Percentiles rank a stretch among this genome's conserved stretches.
These are phyloP conservation scores for Geophilus truncorum DNA, from an alignment of 2,888 invertebrate genomes.

Conservation along the genomic window DNA sequence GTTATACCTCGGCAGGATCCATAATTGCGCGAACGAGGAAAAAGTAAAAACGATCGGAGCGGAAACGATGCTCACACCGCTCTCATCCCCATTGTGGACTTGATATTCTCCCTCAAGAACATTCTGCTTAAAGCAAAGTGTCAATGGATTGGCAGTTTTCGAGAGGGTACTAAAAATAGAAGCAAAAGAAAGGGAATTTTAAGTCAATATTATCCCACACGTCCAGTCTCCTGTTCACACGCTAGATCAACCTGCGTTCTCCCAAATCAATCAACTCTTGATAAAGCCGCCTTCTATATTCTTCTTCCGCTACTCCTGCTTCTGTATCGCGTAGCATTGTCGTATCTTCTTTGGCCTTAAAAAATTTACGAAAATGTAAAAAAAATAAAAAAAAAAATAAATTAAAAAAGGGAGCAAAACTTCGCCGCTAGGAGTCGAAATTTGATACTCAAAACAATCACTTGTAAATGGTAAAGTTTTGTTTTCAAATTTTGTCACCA, in stretches of 20 bases:
- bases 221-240: slow-evolving; percentile 44
- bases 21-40: slow-evolving; percentile 52
- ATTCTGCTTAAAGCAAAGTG: slow-evolving; percentile 61
- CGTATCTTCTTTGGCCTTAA: neutral
- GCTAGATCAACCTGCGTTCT: slow-evolving; percentile 62
- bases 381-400: neutral
- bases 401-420: too few relatives aligned
- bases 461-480: too few relatives aligned
- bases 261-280: slow-evolving; percentile 80
- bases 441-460: too few relatives aligned
- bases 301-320: slow-evolving; percentile 54
- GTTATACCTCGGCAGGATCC: slow-evolving; percentile 57
- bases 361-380: too few relatives aligned
- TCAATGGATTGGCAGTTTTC: slow-evolving; percentile 62
- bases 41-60: slow-evolving; percentile 45
- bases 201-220: neutral
- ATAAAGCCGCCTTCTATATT: slow-evolving; percentile 71
- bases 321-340: slow-evolving; percentile 41
- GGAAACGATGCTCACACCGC: slow-evolving; percentile 44
- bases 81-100: slow-evolving; percentile 44
- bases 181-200: neutral
- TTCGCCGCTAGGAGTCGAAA: too few relatives aligned
- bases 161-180: slow-evolving; percentile 56
- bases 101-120: slow-evolving; percentile 64
- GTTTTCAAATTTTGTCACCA: too few relatives aligned